Conservation (phyloP, 2,888 invertebrate species). For the Catocala nupta region DNA sequence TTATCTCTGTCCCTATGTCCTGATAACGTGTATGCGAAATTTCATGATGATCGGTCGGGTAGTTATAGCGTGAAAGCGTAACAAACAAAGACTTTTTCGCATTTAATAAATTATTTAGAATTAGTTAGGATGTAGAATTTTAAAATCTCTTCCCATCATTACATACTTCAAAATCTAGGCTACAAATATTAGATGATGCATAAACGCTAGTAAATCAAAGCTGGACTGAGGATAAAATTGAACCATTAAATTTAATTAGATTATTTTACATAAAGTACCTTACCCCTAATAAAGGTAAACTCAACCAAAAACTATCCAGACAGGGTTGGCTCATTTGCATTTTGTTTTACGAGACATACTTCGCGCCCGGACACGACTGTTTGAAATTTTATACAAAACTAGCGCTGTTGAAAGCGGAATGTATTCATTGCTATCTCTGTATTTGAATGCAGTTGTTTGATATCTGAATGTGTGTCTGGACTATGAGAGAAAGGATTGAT, state of each 20-base stretch:
- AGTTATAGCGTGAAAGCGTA: too few relatives aligned
- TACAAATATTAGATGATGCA: not conserved
- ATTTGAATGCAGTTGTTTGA: not conserved
- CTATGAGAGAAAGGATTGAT: too few relatives aligned
- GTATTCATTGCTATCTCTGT: not conserved
- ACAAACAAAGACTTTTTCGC: too few relatives aligned
- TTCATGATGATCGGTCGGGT: too few relatives aligned
- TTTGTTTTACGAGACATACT: slow-evolving; percentile 13
- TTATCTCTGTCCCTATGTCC: too few relatives aligned
- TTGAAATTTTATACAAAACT: slow-evolving; percentile 8
- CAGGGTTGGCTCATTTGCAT: slow-evolving; percentile 35
- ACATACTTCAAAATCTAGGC: not conserved
- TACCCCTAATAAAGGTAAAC: slow-evolving; percentile 19
- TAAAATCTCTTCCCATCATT: not conserved
- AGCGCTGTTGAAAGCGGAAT: not conserved
- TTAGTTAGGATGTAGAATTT: too few relatives aligned
- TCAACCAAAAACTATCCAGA: slow-evolving; percentile 35
- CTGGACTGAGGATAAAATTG: slow-evolving; percentile 13
- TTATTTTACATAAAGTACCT: slow-evolving; percentile 29
- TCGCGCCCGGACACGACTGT: not conserved
- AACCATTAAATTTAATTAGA: slow-evolving; percentile 17
- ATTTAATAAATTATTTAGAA: too few relatives aligned
- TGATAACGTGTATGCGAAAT: too few relatives aligned
- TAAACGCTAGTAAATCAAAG: slow-evolving; percentile 4
- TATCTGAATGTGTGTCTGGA: too few relatives aligned